phyloP scores from a whole-genome alignment of 2,888 invertebrate genomes.

The Phytoseiulus persimilis region DNA sequence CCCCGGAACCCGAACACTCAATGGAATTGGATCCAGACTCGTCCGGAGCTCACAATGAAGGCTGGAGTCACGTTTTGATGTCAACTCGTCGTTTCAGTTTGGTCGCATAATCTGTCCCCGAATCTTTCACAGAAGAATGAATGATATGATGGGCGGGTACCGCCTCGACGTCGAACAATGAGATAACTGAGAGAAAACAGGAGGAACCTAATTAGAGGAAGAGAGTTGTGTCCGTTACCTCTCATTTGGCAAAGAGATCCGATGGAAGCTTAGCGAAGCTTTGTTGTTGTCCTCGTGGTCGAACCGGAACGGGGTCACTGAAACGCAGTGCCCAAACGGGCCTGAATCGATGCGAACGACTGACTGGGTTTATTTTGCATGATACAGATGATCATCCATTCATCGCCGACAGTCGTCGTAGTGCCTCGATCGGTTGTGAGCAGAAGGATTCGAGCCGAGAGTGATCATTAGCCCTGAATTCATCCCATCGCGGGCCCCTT shows the following conservation, averaged over 20 bases:
- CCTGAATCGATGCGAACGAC: not conserved
- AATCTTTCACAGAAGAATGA: no score
- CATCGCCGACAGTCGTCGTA: not conserved
- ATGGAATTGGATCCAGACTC: no score
- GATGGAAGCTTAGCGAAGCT: not conserved
- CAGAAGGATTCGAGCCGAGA: not conserved
- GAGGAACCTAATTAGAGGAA: not conserved
- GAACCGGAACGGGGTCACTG: not conserved
- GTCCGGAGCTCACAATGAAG: no score
- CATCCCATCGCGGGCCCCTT: not conserved
- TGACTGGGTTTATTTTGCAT: not conserved
- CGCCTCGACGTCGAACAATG: no score
- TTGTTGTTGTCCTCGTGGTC: not conserved
- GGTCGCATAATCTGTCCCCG: no score
- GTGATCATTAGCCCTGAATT: not conserved
- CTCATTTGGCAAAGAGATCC: not conserved
- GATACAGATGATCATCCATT: not conserved
- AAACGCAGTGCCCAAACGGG: not conserved
- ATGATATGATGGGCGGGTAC: no score
- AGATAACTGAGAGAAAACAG: no score
- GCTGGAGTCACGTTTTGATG: no score
- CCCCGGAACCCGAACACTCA: no score
- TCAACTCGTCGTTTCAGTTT: no score
- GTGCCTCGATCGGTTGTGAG: not conserved
- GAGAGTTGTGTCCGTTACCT: not conserved